Conservation (phyloP, 2,797 vertebrate genomes). For the Distichodus sexfasciatus region DNA sequence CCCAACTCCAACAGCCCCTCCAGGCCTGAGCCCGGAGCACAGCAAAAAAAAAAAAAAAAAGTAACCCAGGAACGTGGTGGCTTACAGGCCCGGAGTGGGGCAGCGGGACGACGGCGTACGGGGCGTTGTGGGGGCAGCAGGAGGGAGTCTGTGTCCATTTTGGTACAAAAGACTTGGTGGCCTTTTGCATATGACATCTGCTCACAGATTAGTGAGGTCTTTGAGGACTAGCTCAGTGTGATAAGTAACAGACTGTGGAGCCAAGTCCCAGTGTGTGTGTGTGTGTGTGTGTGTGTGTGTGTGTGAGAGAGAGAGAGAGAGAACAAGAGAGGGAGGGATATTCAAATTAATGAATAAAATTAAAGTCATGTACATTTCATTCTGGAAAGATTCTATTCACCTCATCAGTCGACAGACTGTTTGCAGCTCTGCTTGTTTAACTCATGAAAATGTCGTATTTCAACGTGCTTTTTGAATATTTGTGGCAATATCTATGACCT, state of each 20-base stretch:
- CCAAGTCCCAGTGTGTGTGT: not conserved
- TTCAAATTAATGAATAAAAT: too few species aligned
- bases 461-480: too few species aligned
- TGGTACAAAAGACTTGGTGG: constrained; percentile 23
- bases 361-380: too few species aligned
- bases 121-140: not conserved
- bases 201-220: constrained; percentile 43
- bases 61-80: constrained; percentile 20
- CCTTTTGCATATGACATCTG: constrained; percentile 40
- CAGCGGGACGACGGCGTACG: not conserved
- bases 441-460: too few species aligned
- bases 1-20: not conserved
- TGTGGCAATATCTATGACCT: too few species aligned
- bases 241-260: constrained; percentile 17
- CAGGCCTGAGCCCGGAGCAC: not conserved
- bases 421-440: too few species aligned
- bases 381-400: too few species aligned
- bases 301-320: not conserved
- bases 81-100: not conserved
- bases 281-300: not conserved
- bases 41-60: too few species aligned
- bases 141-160: constrained; percentile 13
- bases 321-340: too few species aligned
- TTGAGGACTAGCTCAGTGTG: constrained; percentile 37
- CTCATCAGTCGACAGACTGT: too few species aligned